Conservation (phyloP, 2,888 invertebrate species). For the Ichneumon xanthorius region DNA sequence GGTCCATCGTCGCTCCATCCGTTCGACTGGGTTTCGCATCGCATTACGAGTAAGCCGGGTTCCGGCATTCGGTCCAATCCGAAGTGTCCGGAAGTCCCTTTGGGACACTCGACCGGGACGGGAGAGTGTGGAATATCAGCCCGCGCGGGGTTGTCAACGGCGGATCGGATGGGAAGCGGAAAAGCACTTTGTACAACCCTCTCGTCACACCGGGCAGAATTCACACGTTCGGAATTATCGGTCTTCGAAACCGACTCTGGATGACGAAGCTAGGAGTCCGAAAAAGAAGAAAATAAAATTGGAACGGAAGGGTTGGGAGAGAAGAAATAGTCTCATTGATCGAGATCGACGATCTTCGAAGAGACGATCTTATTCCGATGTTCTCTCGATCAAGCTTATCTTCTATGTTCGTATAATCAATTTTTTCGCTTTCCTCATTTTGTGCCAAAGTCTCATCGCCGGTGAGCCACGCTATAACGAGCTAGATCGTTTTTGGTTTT, state of each 20-base stretch:
- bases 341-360: neutral
- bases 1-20: conserved; percentile 30
- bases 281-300: no score
- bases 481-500: conserved; percentile 27
- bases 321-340: no score
- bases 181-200: neutral
- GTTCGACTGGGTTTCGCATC: conserved; percentile 44
- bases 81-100: conserved; percentile 11
- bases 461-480: conserved; percentile 10
- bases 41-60: conserved; percentile 44
- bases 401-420: neutral
- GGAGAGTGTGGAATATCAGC: neutral
- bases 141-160: conserved; percentile 1
- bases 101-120: conserved; percentile 1
- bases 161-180: neutral
- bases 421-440: neutral
- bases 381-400: neutral
- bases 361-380: neutral
- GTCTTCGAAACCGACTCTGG: no score
- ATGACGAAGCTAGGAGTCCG: no score
- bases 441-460: conserved; percentile 6
- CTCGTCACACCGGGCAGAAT: neutral
- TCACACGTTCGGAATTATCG: neutral
- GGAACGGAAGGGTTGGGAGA: no score
- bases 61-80: neutral